These are phyloP conservation scores for Drosophila kohkoa DNA, from an alignment of 1,140 invertebrate species.

Conservation along the genomic window DNA sequence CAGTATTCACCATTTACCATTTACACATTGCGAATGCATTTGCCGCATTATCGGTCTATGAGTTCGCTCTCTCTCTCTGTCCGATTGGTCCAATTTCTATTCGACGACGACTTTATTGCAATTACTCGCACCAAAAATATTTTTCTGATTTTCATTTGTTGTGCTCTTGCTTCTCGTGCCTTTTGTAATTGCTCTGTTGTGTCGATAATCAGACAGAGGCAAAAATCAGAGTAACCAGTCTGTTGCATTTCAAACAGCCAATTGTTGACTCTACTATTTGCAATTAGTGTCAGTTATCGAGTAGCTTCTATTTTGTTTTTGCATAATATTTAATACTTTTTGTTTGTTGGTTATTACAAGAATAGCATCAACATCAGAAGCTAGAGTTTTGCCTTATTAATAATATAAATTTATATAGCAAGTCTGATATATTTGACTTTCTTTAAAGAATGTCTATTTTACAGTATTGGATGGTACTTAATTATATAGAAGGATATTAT, in stretches of 20 bases:
- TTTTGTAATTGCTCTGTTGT: conserved; percentile 39
- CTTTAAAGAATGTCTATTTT: no score
- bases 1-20: conserved; percentile 17
- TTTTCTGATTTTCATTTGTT: conserved; percentile 67
- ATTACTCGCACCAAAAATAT: conserved; percentile 71
- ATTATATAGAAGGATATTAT: no score
- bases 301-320: conserved; percentile 37
- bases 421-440: no score
- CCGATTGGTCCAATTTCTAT: conserved; percentile 35
- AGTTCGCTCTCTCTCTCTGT: not conserved
- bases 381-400: no score
- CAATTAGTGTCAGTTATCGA: conserved; percentile 75
- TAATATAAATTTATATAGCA: no score
- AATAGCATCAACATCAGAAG: not conserved
- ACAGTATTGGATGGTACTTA: no score
- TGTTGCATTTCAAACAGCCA: conserved; percentile 15
- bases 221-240: conserved; percentile 10
- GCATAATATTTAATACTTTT: no score
- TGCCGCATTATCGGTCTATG: conserved; percentile 32
- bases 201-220: conserved; percentile 59
- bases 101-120: conserved; percentile 72
- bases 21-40: conserved; percentile 43
- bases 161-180: conserved; percentile 23
- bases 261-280: conserved; percentile 51
- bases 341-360: not conserved